Evolutionary conservation across 2,888 invertebrate genomes (phyloP), one percentile per base, ranked within the genome.

Genomic region (Gari tellinella): DNA sequence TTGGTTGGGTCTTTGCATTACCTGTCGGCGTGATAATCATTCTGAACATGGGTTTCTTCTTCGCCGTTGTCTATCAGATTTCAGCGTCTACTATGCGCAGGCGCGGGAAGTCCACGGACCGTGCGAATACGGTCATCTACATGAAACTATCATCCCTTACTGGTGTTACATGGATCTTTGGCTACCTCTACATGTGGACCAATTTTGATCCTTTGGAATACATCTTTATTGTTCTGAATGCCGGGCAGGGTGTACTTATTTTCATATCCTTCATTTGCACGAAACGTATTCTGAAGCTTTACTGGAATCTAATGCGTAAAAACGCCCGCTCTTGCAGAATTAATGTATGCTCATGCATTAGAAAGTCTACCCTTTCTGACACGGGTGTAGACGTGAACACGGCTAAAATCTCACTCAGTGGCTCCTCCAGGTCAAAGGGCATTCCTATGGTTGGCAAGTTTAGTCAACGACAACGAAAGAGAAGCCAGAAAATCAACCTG

Each of bases 141-240:
- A 68, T 77, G 65, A 82, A 80, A 58, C 55, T 82, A n/a, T 77
- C 82, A 1, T 69, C 72, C 10, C 43, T 82, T 5, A 82, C 80
- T 0, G 80, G 82, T 2, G 67, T 80, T 14, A 80, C 80, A 2
- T 82, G 82, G 82, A 65, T 77, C n/a, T 82, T 82, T 58, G 82
- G 80, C 7, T 77, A 75, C 38, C 55, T 82, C 10, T 82, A 77
- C 61, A 51, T 77, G 5, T 75, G 76, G 75, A 77, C 74, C 2
- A 58, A 62, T 14, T 65, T 80, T 12, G 46, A 31, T 0, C 70
- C 70, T 0, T 55, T 82, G 14, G 77, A 80, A 26, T 82, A 80
- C 53, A 70, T 75, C 40, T 80, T 79, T 38, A 82, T 80, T 31
- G 69, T 82, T 8, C 56, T 82, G 4, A 82, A 80, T 41, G 80